phyloP scores from a whole-genome alignment of 35 echinoderm and acorn worm species.

The Apostichopus californicus region DNA sequence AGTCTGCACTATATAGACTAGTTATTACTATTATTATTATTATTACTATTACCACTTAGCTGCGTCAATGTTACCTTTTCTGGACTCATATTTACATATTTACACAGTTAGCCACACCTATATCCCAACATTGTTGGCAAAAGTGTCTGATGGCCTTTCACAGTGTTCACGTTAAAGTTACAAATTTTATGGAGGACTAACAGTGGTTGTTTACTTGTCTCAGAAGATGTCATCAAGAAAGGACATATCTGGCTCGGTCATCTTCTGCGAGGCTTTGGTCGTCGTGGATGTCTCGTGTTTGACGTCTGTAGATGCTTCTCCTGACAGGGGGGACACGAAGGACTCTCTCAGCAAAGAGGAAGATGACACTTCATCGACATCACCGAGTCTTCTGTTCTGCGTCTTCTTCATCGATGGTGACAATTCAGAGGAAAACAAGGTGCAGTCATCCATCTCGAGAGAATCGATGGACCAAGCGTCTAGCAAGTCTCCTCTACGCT shows the following conservation, averaged over 20 bases:
- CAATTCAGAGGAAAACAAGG: background rate
- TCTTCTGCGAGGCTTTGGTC: background rate
- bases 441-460: conserved; percentile 26
- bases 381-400: background rate
- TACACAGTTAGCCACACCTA: no score
- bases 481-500: background rate
- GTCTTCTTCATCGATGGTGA: background rate
- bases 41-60: no score
- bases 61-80: no score
- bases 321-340: background rate
- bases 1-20: no score
- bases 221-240: conserved; percentile 46
- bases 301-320: background rate
- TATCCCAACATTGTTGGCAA: no score
- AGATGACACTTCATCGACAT: background rate
- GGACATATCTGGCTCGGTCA: conserved; percentile 4
- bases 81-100: no score
- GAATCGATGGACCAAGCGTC: background rate
- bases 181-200: no score
- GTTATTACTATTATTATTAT: no score
- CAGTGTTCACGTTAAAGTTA: no score
- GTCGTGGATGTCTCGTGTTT: background rate
- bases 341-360: background rate
- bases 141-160: no score
- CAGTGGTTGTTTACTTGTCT: background rate